Evolutionary conservation across 2,888 invertebrate genomes (phyloP).

Genomic region (Drosophila peninsularis): DNA sequence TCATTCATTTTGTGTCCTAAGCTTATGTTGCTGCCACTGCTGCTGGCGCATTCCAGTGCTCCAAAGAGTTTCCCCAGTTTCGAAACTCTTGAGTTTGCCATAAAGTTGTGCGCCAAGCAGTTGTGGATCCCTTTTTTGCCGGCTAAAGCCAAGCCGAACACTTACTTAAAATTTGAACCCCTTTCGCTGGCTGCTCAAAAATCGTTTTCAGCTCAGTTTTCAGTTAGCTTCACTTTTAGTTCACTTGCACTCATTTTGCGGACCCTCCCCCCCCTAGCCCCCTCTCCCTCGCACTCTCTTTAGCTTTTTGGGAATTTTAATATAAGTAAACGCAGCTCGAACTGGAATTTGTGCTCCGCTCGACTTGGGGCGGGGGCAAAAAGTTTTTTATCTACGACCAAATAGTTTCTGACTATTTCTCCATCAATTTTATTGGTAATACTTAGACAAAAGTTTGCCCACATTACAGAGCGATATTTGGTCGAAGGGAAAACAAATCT

Average conservation of each 20-base stretch:
- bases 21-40: slow-evolving; percentile 28
- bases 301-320: slow-evolving; percentile 61
- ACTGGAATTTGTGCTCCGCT: slow-evolving; percentile 45
- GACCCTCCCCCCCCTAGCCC: too few species aligned
- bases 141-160: slow-evolving; percentile 36
- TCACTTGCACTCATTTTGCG: slow-evolving; percentile 58
- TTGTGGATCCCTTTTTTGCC: slow-evolving; percentile 33
- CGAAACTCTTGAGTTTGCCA: slow-evolving; percentile 38
- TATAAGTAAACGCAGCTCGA: slow-evolving; percentile 68
- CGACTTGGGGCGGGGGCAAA: slow-evolving; percentile 26
- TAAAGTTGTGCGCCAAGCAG: slow-evolving; percentile 36
- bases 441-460: slow-evolving; percentile 76
- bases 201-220: slow-evolving; percentile 60
- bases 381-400: slow-evolving; percentile 78
- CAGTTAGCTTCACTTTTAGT: slow-evolving; percentile 62
- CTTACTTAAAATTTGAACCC: slow-evolving; percentile 60
- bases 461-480: slow-evolving; percentile 56
- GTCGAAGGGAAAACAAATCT: slow-evolving; percentile 8
- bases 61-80: slow-evolving; percentile 39
- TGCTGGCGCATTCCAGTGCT: slow-evolving; percentile 43
- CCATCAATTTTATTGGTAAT: slow-evolving; percentile 80
- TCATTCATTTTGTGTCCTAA: slow-evolving; percentile 55
- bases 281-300: not conserved
- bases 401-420: slow-evolving; percentile 78
- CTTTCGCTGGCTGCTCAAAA: slow-evolving; percentile 53